These are phyloP conservation scores for Archilochus colubris DNA, from an alignment of 2,113 vertebrate genomes.

Conservation along the genomic window DNA sequence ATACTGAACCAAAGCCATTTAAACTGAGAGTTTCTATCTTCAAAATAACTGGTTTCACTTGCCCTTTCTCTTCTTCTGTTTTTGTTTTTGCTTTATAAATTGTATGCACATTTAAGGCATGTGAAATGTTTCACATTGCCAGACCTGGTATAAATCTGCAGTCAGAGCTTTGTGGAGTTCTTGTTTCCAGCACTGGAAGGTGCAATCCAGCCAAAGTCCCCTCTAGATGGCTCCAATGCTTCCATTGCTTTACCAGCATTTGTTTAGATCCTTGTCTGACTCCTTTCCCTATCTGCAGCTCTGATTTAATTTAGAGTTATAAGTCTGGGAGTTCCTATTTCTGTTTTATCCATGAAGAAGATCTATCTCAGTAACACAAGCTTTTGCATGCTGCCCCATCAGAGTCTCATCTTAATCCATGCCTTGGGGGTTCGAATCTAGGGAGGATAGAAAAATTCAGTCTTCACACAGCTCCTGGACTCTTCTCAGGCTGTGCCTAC, in stretches of 20 bases:
- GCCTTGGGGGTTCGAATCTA: slow-evolving; percentile 28
- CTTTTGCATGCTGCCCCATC: slow-evolving; percentile 60
- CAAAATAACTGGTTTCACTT: neutral
- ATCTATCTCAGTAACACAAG: slow-evolving; percentile 50
- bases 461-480: slow-evolving; percentile 5
- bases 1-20: neutral
- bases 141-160: neutral
- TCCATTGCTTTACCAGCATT: neutral
- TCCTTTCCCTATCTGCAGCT: neutral
- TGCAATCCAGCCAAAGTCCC: neutral
- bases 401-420: slow-evolving; percentile 58
- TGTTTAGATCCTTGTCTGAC: neutral
- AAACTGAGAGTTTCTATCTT: neutral
- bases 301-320: neutral
- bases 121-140: neutral
- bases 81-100: neutral
- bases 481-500: slow-evolving; percentile 17
- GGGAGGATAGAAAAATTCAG: neutral
- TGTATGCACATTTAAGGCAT: neutral
- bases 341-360: slow-evolving; percentile 34
- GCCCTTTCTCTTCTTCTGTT: neutral
- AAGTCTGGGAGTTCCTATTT: neutral
- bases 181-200: neutral
- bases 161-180: neutral
- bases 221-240: neutral